These are phyloP conservation scores for Tipula helvola DNA, from an alignment of 2,888 invertebrate genomes.

Conservation along the genomic window DNA sequence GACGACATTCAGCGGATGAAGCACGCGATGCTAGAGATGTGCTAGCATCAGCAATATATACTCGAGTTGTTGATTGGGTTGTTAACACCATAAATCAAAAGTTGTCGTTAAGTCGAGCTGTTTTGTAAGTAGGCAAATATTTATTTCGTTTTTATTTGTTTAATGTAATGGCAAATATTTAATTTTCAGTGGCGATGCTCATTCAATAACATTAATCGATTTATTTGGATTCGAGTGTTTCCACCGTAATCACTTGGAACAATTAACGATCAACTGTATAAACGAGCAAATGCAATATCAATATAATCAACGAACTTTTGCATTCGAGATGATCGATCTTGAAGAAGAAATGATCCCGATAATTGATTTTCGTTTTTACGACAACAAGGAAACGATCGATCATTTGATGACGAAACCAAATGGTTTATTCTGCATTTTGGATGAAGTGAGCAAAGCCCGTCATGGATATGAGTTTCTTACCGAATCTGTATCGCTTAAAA, in stretches of 20 bases:
- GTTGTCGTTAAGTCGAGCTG: slow-evolving; percentile 67
- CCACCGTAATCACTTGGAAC: slow-evolving; percentile 71
- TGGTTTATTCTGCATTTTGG: slow-evolving; percentile 73
- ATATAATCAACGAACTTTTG: slow-evolving; percentile 82
- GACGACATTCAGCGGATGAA: slow-evolving; percentile 60
- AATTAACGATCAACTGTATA: slow-evolving; percentile 75
- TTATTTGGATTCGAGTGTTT: slow-evolving; percentile 91
- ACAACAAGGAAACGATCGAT: slow-evolving; percentile 79
- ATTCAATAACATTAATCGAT: slow-evolving; percentile 70
- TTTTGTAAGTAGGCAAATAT: slow-evolving; percentile 55
- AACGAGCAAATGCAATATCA: slow-evolving; percentile 92
- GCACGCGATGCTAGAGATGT: slow-evolving; percentile 75
- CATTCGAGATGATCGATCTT: slow-evolving; percentile 73
- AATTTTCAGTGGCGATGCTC: slow-evolving; percentile 65
- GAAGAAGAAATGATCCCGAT: slow-evolving; percentile 67
- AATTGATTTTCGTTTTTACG: slow-evolving; percentile 65
- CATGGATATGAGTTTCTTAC: slow-evolving; percentile 59
- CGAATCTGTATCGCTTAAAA: slow-evolving; percentile 35
- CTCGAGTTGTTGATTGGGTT: slow-evolving; percentile 78
- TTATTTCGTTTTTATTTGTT: neutral
- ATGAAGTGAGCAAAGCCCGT: slow-evolving; percentile 69
- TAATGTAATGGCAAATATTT: neutral
- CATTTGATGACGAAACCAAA: slow-evolving; percentile 72
- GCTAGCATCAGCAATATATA: slow-evolving; percentile 72
- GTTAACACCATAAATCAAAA: slow-evolving; percentile 75